Conservation (phyloP, 2,888 invertebrate genomes). For the Pharmacophagus antenor region DNA sequence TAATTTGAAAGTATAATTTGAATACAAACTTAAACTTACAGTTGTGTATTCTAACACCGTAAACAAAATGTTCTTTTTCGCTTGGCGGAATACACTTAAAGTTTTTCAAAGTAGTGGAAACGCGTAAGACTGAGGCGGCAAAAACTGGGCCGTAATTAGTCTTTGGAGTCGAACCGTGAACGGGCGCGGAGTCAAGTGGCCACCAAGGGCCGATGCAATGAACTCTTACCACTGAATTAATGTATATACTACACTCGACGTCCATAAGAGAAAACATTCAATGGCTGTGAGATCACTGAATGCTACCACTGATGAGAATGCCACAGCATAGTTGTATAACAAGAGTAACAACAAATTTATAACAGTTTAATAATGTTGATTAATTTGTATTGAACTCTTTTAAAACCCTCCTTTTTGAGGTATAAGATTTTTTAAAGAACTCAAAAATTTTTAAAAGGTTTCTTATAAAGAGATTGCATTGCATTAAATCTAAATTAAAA, state of each 20-base stretch:
- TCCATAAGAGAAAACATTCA: constrained; percentile 21
- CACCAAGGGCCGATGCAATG: constrained; percentile 47
- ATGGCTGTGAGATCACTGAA: constrained; percentile 12
- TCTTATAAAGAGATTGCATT: too few relatives aligned
- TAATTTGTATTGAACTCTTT: not conserved
- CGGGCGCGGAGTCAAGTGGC: constrained; percentile 50
- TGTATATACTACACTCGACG: constrained; percentile 38
- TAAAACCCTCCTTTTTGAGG: not conserved
- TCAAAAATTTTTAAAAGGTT: not conserved
- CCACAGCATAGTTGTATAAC: not conserved
- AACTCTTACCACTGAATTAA: constrained; percentile 44
- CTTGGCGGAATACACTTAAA: constrained; percentile 33
- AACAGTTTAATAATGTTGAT: not conserved
- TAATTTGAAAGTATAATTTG: constrained; percentile 25
- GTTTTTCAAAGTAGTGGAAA: constrained; percentile 52
- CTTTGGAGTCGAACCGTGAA: constrained; percentile 65
- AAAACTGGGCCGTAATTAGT: constrained; percentile 72
- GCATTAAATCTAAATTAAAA: too few relatives aligned
- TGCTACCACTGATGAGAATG: not conserved
- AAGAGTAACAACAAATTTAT: not conserved
- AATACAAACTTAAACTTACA: constrained; percentile 37
- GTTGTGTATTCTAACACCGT: constrained; percentile 48
- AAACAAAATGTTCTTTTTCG: constrained; percentile 48
- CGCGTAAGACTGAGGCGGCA: constrained; percentile 59
- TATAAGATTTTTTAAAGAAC: not conserved